phyloP scores from a whole-genome alignment of 2,888 invertebrate species.

The Diadegma fenestrale region DNA sequence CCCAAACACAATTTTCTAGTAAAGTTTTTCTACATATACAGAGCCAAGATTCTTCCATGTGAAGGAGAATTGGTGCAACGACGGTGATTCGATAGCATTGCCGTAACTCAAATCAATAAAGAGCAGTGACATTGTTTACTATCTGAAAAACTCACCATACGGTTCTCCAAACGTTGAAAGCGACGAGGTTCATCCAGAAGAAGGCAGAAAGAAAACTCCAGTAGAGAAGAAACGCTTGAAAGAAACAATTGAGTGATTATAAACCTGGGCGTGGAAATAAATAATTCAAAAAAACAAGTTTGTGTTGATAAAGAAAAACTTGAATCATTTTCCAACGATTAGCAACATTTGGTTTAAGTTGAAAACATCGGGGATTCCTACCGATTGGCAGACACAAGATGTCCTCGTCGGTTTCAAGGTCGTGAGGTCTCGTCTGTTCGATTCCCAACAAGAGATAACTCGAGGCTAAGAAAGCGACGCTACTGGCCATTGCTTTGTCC shows the following conservation, averaged over 20 bases:
- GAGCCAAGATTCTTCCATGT: no score
- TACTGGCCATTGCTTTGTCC: constrained; percentile 88
- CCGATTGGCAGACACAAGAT: constrained; percentile 86
- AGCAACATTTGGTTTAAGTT: background rate
- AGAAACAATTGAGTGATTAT: background rate
- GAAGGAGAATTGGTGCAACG: no score
- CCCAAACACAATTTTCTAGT: no score
- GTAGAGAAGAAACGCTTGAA: constrained; percentile 87
- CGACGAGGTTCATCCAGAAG: constrained; percentile 90
- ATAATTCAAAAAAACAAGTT: background rate
- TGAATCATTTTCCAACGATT: background rate
- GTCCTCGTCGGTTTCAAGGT: constrained; percentile 65
- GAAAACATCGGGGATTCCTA: constrained; percentile 74
- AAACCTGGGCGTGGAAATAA: background rate
- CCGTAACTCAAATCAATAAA: background rate
- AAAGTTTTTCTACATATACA: no score
- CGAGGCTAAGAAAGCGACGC: constrained; percentile 87
- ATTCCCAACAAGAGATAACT: constrained; percentile 87
- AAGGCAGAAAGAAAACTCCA: constrained; percentile 89
- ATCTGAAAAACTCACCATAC: constrained; percentile 87
- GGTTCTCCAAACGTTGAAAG: constrained; percentile 89
- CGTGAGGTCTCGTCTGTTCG: constrained; percentile 85
- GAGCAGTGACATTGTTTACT: no score
- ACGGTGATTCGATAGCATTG: no score
- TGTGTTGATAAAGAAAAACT: background rate